A percentile compares a stretch with the other conserved stretches of the same genome.
Evolutionary conservation across 1,140 invertebrate genomes (phyloP).

Genomic region (Drosophila truncata): DNA sequence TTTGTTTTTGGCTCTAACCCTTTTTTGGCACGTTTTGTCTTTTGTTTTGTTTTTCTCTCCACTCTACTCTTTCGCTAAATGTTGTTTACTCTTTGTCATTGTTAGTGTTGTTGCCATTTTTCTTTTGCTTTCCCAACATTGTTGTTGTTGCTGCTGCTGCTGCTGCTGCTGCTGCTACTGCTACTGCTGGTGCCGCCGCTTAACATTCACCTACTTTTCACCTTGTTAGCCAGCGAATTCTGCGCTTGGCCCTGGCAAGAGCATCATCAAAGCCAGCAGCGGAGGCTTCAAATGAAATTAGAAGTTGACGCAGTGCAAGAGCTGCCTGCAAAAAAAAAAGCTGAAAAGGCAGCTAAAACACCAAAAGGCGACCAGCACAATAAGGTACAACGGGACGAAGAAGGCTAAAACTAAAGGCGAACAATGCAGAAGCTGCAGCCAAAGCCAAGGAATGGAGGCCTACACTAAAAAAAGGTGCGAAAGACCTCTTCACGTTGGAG

Average conservation of each 20-base stretch:
- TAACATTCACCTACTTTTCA: slow-evolving; percentile 84
- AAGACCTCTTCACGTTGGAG: background rate
- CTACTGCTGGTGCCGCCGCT: slow-evolving; percentile 44
- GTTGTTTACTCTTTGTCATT: slow-evolving; percentile 82
- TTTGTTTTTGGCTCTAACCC: slow-evolving; percentile 66
- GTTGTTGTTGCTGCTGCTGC: slow-evolving; percentile 34
- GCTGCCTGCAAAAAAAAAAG: background rate
- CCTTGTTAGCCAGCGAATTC: slow-evolving; percentile 67
- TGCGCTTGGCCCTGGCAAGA: slow-evolving; percentile 71
- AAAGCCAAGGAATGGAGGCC: slow-evolving; percentile 24
- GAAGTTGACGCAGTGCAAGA: slow-evolving; percentile 77
- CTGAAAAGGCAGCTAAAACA: slow-evolving; percentile 33
- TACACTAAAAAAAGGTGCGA: slow-evolving; percentile 6
- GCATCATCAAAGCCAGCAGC: slow-evolving; percentile 71
- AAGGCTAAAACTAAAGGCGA: slow-evolving; percentile 38
- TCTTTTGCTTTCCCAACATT: slow-evolving; percentile 74
- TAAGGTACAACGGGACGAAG: slow-evolving; percentile 50
- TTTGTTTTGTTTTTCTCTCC: slow-evolving; percentile 33
- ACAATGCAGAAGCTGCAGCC: slow-evolving; percentile 64
- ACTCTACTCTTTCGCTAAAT: slow-evolving; percentile 64
- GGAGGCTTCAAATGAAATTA: slow-evolving; percentile 77
- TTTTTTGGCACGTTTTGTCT: slow-evolving; percentile 54
- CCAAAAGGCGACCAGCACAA: slow-evolving; percentile 43
- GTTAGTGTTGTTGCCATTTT: slow-evolving; percentile 69
- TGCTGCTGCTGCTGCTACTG: slow-evolving; percentile 2